Base-by-base conservation (phyloP, 2,113 vertebrate genomes). In the Pelvicachromis taeniatus region DNA sequence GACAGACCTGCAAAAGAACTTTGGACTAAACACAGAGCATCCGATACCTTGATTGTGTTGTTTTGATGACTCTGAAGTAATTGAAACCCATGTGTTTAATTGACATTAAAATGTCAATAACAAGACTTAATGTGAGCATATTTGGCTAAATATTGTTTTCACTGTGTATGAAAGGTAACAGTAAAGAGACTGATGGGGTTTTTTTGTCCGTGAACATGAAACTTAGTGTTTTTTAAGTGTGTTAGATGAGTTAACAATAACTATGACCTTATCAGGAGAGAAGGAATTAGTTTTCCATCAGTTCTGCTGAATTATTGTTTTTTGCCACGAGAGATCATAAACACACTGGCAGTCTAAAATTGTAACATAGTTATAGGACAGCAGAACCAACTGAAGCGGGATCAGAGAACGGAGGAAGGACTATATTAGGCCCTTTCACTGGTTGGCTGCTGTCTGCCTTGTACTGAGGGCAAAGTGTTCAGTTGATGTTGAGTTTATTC, bases 51-150 rank as follows among this genome's bases (percentile, higher is more conserved):
- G 23, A 26, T 56, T 70, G 8, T 23, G 33, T 42, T 63, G 82
- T 88, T 91, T 89, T 80, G 33, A 73, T 86, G 26, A 81, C 65
- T 77, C 16, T 26, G 17, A 73, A 73, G 59, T 65, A 23, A 86
- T 56, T 33, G 59, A 50, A 75, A 45, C 77, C 16, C 48, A 38
- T 4, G 54, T 4, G 21, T 13, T 29, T 80, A 31, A 90, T 56
- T 54, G 63, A 82, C 7, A 2, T 40, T 65, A 8, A 63, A 38
- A 29, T 16, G 29, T 84, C 59, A 85, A 77, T 19, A 88, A 75
- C 40, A 55, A 50, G n/a, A 19, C 21, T 23, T 91, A 78, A 40
- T 10, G 14, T 84, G 55, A 55, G 13, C 9, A 16, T 86, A 16
- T 80, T 53, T 78, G 63, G 11, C 48, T 45, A 23, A 85, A 58